Evolutionary conservation across 2,888 invertebrate species (phyloP).

Genomic region (Corythucha ciliata): DNA sequence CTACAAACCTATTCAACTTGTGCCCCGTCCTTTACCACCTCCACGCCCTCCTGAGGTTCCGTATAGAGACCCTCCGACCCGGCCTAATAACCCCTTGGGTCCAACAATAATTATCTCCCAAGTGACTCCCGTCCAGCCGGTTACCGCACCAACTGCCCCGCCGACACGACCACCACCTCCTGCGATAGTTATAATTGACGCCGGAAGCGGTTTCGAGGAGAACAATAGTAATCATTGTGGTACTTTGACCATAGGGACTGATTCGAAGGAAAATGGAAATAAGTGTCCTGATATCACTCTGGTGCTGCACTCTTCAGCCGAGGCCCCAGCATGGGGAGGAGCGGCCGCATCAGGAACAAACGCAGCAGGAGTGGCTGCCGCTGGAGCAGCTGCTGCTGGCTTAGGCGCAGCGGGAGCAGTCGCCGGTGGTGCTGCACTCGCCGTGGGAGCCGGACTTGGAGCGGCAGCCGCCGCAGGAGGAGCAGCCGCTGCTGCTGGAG

Average conservation of each 20-base stretch:
- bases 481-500: conserved; percentile 12
- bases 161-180: conserved; percentile 26
- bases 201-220: conserved; percentile 15
- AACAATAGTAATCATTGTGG: conserved; percentile 26
- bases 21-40: conserved; percentile 13
- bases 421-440: conserved; percentile 8
- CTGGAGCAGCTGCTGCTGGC: conserved; percentile 6
- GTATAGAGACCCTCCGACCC: conserved; percentile 18
- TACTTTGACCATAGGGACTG: conserved; percentile 20
- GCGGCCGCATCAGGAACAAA: background rate
- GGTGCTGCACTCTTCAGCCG: conserved; percentile 20
- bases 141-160: conserved; percentile 13
- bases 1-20: conserved; percentile 9
- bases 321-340: background rate
- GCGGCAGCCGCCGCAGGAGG: conserved; percentile 13
- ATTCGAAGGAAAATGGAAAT: conserved; percentile 17
- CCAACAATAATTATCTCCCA: conserved; percentile 22
- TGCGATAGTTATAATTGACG: conserved; percentile 25
- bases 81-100: conserved; percentile 21
- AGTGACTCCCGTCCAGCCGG: conserved; percentile 9
- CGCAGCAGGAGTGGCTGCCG: conserved; percentile 13
- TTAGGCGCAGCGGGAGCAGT: conserved; percentile 16
- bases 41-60: conserved; percentile 21
- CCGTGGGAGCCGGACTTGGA: conserved; percentile 9
- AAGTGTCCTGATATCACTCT: conserved; percentile 25